These are phyloP conservation scores for Kradibia gibbosae DNA, from an alignment of 1,140 invertebrate genomes.

Conservation along the genomic window DNA sequence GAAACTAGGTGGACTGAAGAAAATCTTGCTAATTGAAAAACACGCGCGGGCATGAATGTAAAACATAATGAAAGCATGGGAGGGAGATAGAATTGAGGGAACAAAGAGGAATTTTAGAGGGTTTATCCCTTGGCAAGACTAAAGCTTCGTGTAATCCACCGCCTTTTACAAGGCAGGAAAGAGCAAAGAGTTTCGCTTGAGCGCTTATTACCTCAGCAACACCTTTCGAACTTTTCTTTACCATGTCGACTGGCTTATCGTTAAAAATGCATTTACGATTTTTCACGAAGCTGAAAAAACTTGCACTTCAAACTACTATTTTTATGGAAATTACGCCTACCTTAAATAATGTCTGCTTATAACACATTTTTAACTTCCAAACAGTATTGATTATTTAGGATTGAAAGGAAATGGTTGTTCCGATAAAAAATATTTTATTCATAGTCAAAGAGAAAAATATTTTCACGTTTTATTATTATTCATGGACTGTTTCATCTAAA, in stretches of 20 bases:
- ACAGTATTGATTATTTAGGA: too few relatives aligned
- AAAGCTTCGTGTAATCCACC: constrained; percentile 11
- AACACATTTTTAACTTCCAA: too few relatives aligned
- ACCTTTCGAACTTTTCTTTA: constrained; percentile 1
- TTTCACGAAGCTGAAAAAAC: not conserved
- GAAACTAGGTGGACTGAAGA: constrained; percentile 1
- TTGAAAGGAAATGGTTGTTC: too few relatives aligned
- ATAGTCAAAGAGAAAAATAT: too few relatives aligned
- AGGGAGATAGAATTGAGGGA: not conserved
- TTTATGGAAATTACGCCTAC: not conserved
- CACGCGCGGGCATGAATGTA: not conserved
- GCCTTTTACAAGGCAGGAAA: not conserved
- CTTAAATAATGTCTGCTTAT: too few relatives aligned
- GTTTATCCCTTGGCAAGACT: constrained; percentile 8
- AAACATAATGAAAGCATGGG: not conserved
- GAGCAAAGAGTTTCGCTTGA: constrained; percentile 22
- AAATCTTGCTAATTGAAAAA: constrained; percentile 37
- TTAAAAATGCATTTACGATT: constrained; percentile 31
- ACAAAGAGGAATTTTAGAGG: constrained; percentile 3
- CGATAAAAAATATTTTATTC: too few relatives aligned
- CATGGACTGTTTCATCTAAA: too few relatives aligned
- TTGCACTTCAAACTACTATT: not conserved
- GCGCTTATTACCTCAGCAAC: constrained; percentile 4
- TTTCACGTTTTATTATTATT: too few relatives aligned
- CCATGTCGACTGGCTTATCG: not conserved